Evolutionary conservation across 2,113 vertebrate species (phyloP).

Genomic region (Aegypius monachus): DNA sequence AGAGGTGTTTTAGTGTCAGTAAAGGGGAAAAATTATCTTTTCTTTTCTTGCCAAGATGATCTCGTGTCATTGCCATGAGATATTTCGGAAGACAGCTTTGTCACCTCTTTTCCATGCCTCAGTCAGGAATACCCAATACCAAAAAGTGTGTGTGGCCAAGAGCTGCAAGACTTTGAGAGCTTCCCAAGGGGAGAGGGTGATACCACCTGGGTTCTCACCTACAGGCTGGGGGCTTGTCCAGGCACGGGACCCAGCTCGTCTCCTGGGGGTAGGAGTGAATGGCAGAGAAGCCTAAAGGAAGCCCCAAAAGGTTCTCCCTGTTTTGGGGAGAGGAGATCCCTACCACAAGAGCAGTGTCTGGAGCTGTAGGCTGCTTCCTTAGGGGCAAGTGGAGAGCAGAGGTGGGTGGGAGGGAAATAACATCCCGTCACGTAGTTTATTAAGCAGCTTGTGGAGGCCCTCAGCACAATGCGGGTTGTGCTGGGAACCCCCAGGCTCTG

Average conservation of each 20-base stretch:
- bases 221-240: neutral
- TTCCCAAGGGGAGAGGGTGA: neutral
- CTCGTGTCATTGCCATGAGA: neutral
- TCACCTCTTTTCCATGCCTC: neutral
- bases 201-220: neutral
- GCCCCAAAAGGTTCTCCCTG: neutral
- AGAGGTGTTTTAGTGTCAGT: neutral
- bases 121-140: neutral
- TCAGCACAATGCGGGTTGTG: accelerated
- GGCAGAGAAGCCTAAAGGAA: neutral
- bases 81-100: neutral
- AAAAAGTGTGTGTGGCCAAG: neutral
- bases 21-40: neutral
- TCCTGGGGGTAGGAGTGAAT: neutral
- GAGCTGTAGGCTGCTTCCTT: neutral
- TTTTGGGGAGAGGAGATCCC: neutral
- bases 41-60: neutral
- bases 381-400: neutral
- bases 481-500: neutral
- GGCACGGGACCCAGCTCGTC: neutral
- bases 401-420: neutral
- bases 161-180: neutral
- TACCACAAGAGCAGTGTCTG: neutral
- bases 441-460: neutral
- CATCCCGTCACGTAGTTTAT: neutral